These are phyloP conservation scores for Nomada flava DNA, from an alignment of 2,888 invertebrate genomes.

Conservation along the genomic window DNA sequence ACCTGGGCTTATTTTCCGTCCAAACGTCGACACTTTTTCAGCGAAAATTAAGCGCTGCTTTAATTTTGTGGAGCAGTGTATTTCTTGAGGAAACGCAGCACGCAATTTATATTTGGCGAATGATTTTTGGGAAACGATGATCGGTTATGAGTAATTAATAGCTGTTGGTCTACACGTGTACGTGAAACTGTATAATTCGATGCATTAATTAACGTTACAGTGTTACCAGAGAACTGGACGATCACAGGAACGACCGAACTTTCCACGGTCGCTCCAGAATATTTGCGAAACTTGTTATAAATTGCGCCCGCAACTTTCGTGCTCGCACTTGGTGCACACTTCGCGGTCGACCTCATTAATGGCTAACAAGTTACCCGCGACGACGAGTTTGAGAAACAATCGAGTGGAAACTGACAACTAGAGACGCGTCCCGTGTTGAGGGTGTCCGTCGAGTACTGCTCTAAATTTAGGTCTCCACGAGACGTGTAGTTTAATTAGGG, in stretches of 20 bases:
- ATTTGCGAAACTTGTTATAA: constrained; percentile 36
- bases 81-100: no score
- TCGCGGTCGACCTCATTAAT: constrained; percentile 49
- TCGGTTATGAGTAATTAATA: background rate
- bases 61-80: no score
- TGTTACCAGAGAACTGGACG: constrained; percentile 2
- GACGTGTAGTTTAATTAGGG: constrained; percentile 14
- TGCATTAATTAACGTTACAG: constrained; percentile 23
- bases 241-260: constrained; percentile 24
- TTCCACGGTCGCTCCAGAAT: background rate
- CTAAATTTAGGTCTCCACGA: constrained; percentile 13
- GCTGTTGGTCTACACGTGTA: background rate
- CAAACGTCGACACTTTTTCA: no score
- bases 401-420: constrained; percentile 42
- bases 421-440: constrained; percentile 16
- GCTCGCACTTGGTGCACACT: constrained; percentile 7
- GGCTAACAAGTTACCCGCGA: constrained; percentile 38
- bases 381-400: constrained; percentile 51
- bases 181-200: constrained; percentile 12
- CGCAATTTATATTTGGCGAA: no score
- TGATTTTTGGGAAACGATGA: no score
- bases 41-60: no score
- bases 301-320: constrained; percentile 27
- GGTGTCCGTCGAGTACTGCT: background rate
- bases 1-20: no score